Evolutionary conservation across 1,140 invertebrate species (phyloP).

Genomic region (Camponotus vicinus): DNA sequence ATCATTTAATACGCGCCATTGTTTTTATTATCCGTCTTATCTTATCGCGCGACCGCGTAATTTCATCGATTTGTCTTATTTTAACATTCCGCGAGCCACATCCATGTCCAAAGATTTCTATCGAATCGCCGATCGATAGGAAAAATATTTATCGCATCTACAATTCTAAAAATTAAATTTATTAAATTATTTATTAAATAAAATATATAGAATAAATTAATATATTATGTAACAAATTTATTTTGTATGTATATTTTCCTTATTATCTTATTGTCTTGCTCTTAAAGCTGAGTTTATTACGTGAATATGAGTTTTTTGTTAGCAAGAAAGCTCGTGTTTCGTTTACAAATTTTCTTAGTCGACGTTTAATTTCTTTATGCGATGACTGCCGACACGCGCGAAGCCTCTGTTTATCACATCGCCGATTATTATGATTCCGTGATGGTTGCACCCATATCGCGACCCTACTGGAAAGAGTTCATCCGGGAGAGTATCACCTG

Average conservation of each 20-base stretch:
- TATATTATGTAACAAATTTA: no score
- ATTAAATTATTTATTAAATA: no score
- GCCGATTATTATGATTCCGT: not conserved
- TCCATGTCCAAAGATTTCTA: constrained; percentile 4
- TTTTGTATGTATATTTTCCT: no score
- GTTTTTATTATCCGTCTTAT: constrained; percentile 57
- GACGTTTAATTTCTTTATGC: not conserved
- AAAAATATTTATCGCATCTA: not conserved
- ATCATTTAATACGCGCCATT: constrained; percentile 57
- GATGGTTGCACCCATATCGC: constrained; percentile 25
- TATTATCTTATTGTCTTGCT: not conserved
- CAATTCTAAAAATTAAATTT: not conserved
- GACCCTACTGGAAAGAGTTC: constrained; percentile 65
- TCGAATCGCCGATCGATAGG: not conserved
- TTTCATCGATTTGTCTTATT: constrained; percentile 50
- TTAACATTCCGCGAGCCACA: constrained; percentile 26
- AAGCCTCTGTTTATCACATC: constrained; percentile 12
- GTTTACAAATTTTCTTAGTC: not conserved
- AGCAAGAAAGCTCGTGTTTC: not conserved
- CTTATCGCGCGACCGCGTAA: constrained; percentile 45
- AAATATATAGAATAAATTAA: no score
- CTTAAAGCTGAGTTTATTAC: not conserved
- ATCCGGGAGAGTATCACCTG: constrained; percentile 70
- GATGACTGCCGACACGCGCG: not conserved
- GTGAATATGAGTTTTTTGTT: not conserved